Percentiles rank a stretch among this genome's conserved stretches.
Evolutionary conservation across 2,113 vertebrate genomes (phyloP).

Genomic region (Stercorarius parasiticus): DNA sequence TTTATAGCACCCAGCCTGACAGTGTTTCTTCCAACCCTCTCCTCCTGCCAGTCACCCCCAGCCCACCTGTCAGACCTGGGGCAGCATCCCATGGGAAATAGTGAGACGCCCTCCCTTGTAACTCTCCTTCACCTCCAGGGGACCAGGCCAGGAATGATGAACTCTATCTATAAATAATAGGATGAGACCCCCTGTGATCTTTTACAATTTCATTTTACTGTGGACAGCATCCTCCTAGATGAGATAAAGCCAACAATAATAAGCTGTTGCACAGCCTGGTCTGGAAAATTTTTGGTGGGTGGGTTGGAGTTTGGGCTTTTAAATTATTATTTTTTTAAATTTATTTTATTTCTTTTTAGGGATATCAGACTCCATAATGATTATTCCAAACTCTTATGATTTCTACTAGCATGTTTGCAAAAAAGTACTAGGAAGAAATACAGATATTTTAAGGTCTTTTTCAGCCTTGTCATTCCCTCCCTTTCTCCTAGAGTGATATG

Average conservation of each 20-base stretch:
- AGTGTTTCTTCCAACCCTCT: background rate
- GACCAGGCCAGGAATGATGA: background rate
- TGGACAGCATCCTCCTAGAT: background rate
- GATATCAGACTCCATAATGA: background rate
- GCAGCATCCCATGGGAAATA: rapidly evolving
- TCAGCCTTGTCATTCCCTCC: background rate
- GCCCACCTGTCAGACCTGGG: too few species aligned
- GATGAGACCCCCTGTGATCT: background rate
- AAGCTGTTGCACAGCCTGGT: background rate
- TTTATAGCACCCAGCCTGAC: rapidly evolving
- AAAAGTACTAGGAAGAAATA: background rate
- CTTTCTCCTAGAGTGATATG: background rate
- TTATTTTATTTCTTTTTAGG: background rate
- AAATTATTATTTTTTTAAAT: background rate
- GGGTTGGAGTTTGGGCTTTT: background rate
- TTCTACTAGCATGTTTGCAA: background rate
- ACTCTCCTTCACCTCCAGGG: background rate
- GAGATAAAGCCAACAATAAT: background rate
- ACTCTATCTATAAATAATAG: background rate
- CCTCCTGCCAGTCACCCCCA: background rate
- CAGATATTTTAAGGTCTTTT: background rate
- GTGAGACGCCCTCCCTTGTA: rapidly evolving
- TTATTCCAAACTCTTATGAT: background rate
- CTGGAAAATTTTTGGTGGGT: background rate
- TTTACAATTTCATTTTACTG: background rate